phyloP scores from a whole-genome alignment of 2,797 vertebrate genomes.

The Euphonia xanthogaster region DNA sequence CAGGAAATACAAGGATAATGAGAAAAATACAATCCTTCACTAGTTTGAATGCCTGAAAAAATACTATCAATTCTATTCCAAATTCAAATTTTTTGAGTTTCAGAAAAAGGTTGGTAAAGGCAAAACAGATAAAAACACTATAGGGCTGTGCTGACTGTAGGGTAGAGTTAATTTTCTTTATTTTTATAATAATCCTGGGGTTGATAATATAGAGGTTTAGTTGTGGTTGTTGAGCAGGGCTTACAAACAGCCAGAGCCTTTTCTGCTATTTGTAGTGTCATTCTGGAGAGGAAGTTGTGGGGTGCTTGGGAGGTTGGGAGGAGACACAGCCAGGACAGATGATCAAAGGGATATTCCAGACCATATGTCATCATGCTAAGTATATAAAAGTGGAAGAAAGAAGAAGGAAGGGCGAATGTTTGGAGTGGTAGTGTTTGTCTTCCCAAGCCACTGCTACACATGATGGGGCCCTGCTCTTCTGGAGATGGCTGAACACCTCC shows the following conservation, averaged over 20 bases:
- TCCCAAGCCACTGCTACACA: fast-evolving
- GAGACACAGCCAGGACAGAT: background rate
- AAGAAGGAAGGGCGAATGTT: background rate
- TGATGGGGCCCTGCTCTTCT: background rate
- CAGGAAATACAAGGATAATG: background rate
- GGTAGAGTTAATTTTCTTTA: background rate
- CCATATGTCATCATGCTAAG: too few species aligned
- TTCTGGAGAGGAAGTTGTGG: background rate
- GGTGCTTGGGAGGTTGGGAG: fast-evolving
- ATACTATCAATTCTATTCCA: background rate
- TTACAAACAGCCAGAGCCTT: background rate
- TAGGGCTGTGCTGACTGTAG: background rate
- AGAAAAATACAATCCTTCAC: background rate
- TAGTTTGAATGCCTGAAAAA: background rate
- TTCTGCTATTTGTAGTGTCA: background rate
- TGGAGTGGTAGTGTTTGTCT: background rate
- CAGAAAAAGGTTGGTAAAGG: background rate
- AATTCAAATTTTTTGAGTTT: background rate
- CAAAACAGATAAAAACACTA: background rate
- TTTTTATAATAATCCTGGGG: too few species aligned
- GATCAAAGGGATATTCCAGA: background rate
- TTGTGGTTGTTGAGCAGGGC: background rate
- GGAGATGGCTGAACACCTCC: background rate
- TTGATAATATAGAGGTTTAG: background rate
- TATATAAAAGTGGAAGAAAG: background rate